Evolutionary conservation across 1,140 invertebrate species (phyloP), one percentile per base, ranked within the genome.

Genomic region (Halyomorpha halys): DNA sequence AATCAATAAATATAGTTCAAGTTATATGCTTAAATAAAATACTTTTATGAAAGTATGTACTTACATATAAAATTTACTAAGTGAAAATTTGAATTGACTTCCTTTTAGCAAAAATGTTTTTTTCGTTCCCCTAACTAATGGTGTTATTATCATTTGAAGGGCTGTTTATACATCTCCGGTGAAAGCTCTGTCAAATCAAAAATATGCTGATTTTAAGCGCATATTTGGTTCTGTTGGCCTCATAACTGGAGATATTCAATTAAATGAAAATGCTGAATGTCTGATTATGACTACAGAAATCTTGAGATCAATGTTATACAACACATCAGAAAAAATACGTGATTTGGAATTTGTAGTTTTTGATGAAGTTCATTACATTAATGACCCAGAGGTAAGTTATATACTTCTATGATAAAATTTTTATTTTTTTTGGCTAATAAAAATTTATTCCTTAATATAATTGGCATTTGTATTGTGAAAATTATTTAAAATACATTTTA

Each of bases 221-320:
- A 86, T 83, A 54, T 98, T 97, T 74, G 65, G 66, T 39, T 30
- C 59, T 14, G 94, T 98, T 30, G 95, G 95, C 6, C 77, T 98
- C 0, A 83, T 98, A 13, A 98, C 96, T 0, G 96, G 96, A 0
- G 96, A 98, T 78, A 83, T 98, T 61, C 96, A 99, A 77, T 89
- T 99, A 30, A 94, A 98, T 73, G 84, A 86, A 54, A 90, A 87
- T 16, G 95, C 95, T 1, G 84, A 89, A 3, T 98, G 96, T 76
- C 81, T 99, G 0, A 97, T 99, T 49, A 99, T 99, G 96, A 99
- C 97, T 0, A 99, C 97, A 1, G 97, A 99, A 81, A 99, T 99
- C 72, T 76, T 99, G 16, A 82, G 94, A 66, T 69, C 69, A n/a
- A 69, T 69, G 69, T 44, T 69, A 2, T 59, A 68, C 45, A 68